Evolutionary conservation across 2,888 invertebrate species (phyloP).

Genomic region (Leptinotarsa rubiginosa): DNA sequence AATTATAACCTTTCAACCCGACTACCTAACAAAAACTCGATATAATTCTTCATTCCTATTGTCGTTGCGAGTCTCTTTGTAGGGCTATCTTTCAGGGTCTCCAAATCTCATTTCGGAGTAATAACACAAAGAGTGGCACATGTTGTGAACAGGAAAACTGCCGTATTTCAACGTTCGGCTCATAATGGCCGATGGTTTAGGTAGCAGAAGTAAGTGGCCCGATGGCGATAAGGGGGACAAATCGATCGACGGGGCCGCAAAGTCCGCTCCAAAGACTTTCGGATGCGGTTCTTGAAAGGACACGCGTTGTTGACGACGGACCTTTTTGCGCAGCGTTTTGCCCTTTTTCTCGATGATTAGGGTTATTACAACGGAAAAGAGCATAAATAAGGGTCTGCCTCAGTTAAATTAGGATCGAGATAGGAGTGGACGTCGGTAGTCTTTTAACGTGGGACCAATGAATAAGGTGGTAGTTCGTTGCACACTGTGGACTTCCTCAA

Average conservation of each 20-base stretch:
- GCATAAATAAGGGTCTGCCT: constrained; percentile 25
- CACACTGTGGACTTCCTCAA: background rate
- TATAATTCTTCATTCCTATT: constrained; percentile 52
- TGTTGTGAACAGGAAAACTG: constrained; percentile 55
- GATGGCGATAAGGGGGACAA: constrained; percentile 51
- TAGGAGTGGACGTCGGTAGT: constrained; percentile 7
- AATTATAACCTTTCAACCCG: constrained; percentile 29
- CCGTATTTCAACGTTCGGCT: constrained; percentile 52
- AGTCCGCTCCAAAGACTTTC: constrained; percentile 32
- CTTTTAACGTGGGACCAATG: background rate
- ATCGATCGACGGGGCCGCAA: constrained; percentile 45
- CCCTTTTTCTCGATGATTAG: constrained; percentile 30
- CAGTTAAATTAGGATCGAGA: constrained; percentile 27
- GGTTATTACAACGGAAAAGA: constrained; percentile 33
- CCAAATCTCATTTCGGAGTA: constrained; percentile 56
- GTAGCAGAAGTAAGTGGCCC: constrained; percentile 52
- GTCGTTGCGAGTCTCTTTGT: constrained; percentile 50
- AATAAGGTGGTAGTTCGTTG: background rate
- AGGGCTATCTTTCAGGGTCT: constrained; percentile 53
- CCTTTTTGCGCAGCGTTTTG: constrained; percentile 35
- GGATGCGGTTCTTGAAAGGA: constrained; percentile 35
- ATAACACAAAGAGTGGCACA: constrained; percentile 56
- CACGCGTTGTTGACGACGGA: constrained; percentile 39
- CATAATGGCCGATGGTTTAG: constrained; percentile 54
- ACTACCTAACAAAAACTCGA: constrained; percentile 41